A percentile compares a stretch with the other conserved stretches of the same genome.
phyloP scores from a whole-genome alignment of 2,113 vertebrate species.

The Leucoraja erinaceus region DNA sequence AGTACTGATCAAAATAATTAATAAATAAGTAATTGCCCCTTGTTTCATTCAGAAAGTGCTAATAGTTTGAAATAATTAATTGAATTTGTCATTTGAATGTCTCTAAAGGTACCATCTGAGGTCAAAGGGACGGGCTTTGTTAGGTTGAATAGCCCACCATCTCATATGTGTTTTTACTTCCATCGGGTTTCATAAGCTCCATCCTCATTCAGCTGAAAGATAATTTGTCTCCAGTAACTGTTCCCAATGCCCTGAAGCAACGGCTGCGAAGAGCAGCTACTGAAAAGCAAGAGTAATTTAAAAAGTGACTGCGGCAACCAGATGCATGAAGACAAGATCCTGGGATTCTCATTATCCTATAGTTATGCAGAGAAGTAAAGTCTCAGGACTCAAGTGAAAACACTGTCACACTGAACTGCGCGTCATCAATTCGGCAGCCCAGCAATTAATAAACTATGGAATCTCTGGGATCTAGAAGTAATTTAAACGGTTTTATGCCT shows the following conservation, averaged over 20 bases:
- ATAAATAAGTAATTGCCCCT: not conserved
- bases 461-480: slow-evolving; percentile 7
- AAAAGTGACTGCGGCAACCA: not conserved
- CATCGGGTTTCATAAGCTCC: not conserved
- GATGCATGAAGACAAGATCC: not conserved
- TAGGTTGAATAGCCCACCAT: not conserved
- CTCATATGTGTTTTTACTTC: not conserved
- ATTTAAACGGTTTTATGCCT: not conserved
- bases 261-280: not conserved
- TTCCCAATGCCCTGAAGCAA: slow-evolving; percentile 4
- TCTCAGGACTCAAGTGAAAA: not conserved
- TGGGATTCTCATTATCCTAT: not conserved
- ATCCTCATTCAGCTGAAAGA: not conserved
- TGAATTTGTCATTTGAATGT: not conserved
- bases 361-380: not conserved
- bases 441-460: slow-evolving; percentile 5
- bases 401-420: not conserved
- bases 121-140: too few species aligned
- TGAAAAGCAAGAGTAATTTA: slow-evolving; percentile 17
- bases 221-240: slow-evolving; percentile 13
- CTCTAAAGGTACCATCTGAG: too few species aligned
- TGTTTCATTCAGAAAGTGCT: not conserved
- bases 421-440: slow-evolving; percentile 8
- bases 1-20: too few species aligned
- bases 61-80: not conserved